phyloP scores from a whole-genome alignment of 1,140 invertebrate species.

The Pogonus chalceus region DNA sequence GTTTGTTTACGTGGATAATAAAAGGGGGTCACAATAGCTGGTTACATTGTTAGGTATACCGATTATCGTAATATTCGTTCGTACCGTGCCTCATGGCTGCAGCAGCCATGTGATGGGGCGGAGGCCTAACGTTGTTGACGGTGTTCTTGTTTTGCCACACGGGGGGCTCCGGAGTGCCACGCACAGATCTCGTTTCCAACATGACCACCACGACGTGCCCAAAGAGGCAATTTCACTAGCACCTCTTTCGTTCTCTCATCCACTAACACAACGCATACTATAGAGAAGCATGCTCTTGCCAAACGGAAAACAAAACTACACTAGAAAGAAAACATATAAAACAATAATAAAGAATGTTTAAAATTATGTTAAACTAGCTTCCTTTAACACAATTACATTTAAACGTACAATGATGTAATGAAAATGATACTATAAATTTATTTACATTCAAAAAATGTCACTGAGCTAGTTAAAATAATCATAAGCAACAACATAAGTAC shows the following conservation, averaged over 20 bases:
- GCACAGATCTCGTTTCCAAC: conserved; percentile 40
- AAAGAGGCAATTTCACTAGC: conserved; percentile 17
- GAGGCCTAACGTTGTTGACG: conserved; percentile 30
- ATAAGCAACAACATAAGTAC: conserved; percentile 11
- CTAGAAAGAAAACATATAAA: conserved; percentile 25
- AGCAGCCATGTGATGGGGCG: conserved; percentile 38
- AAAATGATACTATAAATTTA: not conserved
- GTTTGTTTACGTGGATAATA: no score
- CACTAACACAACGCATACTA: not conserved
- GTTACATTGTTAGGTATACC: not conserved
- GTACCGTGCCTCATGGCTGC: conserved; percentile 35
- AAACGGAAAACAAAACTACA: conserved; percentile 18
- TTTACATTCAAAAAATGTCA: not conserved
- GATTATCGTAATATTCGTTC: conserved; percentile 14
- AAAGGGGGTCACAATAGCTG: not conserved
- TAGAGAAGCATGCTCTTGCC: conserved; percentile 32
- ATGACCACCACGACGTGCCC: conserved; percentile 28
- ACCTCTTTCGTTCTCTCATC: conserved; percentile 4
- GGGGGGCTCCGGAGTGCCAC: conserved; percentile 31
- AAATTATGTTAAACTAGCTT: no score
- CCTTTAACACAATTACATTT: no score
- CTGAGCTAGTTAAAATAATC: conserved; percentile 13
- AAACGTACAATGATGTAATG: no score
- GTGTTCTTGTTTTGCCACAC: conserved; percentile 38
- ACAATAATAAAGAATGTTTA: conserved; percentile 2